Evolutionary conservation across 2,888 invertebrate species (phyloP).

Genomic region (Philopedon plagiatum): DNA sequence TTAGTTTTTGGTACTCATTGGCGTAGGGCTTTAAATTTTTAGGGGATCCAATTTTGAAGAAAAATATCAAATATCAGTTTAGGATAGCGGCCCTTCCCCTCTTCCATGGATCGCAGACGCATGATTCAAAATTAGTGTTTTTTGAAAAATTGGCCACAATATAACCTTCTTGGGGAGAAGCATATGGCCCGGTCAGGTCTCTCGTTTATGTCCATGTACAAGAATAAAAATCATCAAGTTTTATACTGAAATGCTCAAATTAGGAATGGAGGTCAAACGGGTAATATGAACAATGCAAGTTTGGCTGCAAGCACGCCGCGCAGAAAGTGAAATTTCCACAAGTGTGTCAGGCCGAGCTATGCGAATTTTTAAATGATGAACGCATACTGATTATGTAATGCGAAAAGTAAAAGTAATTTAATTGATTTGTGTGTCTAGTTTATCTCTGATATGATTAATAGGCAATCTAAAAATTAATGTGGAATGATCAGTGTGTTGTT

Average conservation of each 20-base stretch:
- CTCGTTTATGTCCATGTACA: too few relatives aligned
- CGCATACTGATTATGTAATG: slow-evolving; percentile 46
- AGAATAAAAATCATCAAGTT: too few relatives aligned
- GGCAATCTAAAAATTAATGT: slow-evolving; percentile 13
- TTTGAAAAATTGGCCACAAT: too few relatives aligned
- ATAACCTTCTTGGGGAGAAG: too few relatives aligned
- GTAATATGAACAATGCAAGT: slow-evolving; percentile 38
- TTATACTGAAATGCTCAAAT: slow-evolving; percentile 10
- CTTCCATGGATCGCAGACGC: too few relatives aligned
- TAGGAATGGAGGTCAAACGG: slow-evolving; percentile 40
- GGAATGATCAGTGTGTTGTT: not conserved
- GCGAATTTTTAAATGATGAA: slow-evolving; percentile 38
- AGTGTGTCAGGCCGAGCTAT: slow-evolving; percentile 51
- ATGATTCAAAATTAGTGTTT: too few relatives aligned
- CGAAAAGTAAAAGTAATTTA: slow-evolving; percentile 52
- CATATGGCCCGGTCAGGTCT: too few relatives aligned
- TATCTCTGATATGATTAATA: slow-evolving; percentile 20
- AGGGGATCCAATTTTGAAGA: too few relatives aligned
- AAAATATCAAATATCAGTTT: too few relatives aligned
- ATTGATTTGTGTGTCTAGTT: slow-evolving; percentile 31
- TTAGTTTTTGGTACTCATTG: too few relatives aligned
- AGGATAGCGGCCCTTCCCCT: too few relatives aligned
- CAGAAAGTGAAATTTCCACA: slow-evolving; percentile 54
- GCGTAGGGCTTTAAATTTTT: too few relatives aligned
- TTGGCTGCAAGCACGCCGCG: slow-evolving; percentile 17